Base-by-base conservation (phyloP, 2,113 vertebrate species). In the Sminthopsis crassicaudata region DNA sequence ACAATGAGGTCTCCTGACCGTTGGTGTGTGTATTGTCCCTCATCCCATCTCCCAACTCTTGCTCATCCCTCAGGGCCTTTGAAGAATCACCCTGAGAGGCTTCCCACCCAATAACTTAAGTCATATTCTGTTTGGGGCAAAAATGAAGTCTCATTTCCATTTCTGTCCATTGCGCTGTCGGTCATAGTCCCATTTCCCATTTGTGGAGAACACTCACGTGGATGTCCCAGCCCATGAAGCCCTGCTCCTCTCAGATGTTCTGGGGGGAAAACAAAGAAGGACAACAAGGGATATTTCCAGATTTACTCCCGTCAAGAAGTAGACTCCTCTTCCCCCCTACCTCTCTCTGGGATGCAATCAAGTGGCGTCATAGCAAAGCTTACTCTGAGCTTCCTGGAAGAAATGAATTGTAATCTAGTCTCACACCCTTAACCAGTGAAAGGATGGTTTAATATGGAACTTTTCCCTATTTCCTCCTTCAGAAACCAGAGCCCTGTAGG, bases 121-220 rank as follows among this genome's bases (percentile, higher is more conserved):
- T n/a, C 0, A 76, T 30, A 22, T 5, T 36, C 2, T n/a, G 3
- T 3, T n/a, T 0, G 12, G 11, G 3, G 0, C 16, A 36, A 4
- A 22, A 19, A 5, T n/a, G 8, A 84, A 22, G 6, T 42, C 16
- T 8, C 36, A 42, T 42, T 84, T 84, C 4, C 12, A 4, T 0
- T 84, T 42, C 36, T 84, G 14, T 84, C 19, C 0, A 6, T 19
- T 42, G 4, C 7, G 1, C 8, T n/a, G n/a, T 8, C n/a, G 0
- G 14, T 16, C 12, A 36, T 1, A 67, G 30, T 67, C 27, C 27
- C 0, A 2, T 10, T 60, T 8, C 11, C 1, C 57, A 76, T 16
- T 0, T n/a, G 36, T 76, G 30, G 36, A 16, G 36, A 4, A 76
- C 36, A 22, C 36, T 16, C 67, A 76, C 19, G 11, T 30, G 27